A percentile compares a stretch with the other conserved stretches of the same genome.
These are phyloP conservation scores for Chaetodon trifascialis DNA, from an alignment of 2,113 vertebrate genomes.

Conservation along the genomic window DNA sequence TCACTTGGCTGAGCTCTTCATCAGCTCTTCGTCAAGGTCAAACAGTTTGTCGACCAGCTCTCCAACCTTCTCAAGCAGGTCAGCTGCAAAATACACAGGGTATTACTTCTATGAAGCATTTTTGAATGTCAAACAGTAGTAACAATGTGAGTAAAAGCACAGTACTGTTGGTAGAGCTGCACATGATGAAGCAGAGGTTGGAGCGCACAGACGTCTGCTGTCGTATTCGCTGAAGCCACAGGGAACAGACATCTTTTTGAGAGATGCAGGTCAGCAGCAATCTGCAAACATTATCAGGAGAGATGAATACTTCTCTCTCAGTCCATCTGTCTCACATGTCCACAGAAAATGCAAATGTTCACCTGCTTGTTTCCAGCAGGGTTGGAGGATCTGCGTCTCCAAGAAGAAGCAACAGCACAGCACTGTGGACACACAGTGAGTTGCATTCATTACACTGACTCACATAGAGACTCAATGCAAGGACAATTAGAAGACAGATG, in stretches of 20 bases:
- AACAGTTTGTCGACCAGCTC: slow-evolving; percentile 96
- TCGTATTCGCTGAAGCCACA: slow-evolving; percentile 92
- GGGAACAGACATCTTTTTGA: slow-evolving; percentile 88
- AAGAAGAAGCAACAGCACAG: slow-evolving; percentile 90
- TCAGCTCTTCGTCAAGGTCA: slow-evolving; percentile 95
- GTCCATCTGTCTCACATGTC: background rate
- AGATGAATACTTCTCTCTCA: slow-evolving; percentile 35
- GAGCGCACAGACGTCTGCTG: slow-evolving; percentile 84
- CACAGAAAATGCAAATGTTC: slow-evolving; percentile 38
- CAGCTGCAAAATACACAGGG: slow-evolving; percentile 81
- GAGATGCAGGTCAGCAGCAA: slow-evolving; percentile 94
- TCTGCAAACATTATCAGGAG: slow-evolving; percentile 78
- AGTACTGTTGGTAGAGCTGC: slow-evolving; percentile 95
- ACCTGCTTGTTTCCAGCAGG: slow-evolving; percentile 96
- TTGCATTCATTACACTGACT: background rate
- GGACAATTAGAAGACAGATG: background rate
- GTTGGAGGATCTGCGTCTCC: slow-evolving; percentile 94
- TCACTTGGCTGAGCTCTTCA: slow-evolving; percentile 82
- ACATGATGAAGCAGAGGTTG: slow-evolving; percentile 96
- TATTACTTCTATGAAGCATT: background rate
- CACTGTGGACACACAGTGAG: slow-evolving; percentile 79
- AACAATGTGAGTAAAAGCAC: slow-evolving; percentile 19
- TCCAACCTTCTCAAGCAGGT: slow-evolving; percentile 94
- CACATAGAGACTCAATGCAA: no score
- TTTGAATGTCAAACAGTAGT: background rate